Base-by-base conservation (phyloP, 2,888 invertebrate species). In the Micropterix aruncella region DNA sequence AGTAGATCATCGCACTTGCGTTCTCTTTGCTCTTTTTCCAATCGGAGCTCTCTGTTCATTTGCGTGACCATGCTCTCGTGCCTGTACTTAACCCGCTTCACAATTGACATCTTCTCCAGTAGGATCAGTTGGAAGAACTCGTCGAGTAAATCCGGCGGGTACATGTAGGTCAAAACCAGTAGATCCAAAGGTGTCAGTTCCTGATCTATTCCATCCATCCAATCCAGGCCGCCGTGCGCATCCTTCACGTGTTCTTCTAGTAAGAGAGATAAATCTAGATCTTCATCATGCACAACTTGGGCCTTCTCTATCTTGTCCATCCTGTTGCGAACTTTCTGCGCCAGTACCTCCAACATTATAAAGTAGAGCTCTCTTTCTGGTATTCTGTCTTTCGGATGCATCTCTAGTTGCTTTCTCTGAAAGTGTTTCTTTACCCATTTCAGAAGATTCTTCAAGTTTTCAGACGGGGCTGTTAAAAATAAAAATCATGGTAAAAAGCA, bases 21-120 rank as follows among this genome's bases (percentile, higher is more conserved):
- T 45, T 55, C 54, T 38, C 59, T 55, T 45, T 55, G 58, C 27
- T 58, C 58, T 3, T 58, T 59, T 50, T 65, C 63, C 41, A 54
- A 56, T 18, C 57, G 49, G 12, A 65, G 50, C 44, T 63, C 63
- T 47, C 57, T 60, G 47, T 59, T 60, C 61, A 64, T 60, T 52
- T 64, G 62, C 1, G 58, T 53, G 1, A 58, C 57, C 5, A 63
- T 59, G 44, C 57, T 58, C 47, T 61, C 61, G 45, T 64, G 62
- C 19, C 61, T 53, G 19, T 52, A 53, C 43, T 63, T 62, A 55
- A 63, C 58, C 37, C 59, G 54, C 19, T 56, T 40, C 1, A 63
- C 63, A 36, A 63, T 60, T 41, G 56, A 55, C 51, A 63, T 62
- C 47, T 64, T 65, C 47, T 57, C 54, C 47, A 57, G 53, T 1